Percentiles rank a stretch among this genome's conserved stretches.
Evolutionary conservation across 2,888 invertebrate species (phyloP).

Genomic region (Caenorhabditis sp.): DNA sequence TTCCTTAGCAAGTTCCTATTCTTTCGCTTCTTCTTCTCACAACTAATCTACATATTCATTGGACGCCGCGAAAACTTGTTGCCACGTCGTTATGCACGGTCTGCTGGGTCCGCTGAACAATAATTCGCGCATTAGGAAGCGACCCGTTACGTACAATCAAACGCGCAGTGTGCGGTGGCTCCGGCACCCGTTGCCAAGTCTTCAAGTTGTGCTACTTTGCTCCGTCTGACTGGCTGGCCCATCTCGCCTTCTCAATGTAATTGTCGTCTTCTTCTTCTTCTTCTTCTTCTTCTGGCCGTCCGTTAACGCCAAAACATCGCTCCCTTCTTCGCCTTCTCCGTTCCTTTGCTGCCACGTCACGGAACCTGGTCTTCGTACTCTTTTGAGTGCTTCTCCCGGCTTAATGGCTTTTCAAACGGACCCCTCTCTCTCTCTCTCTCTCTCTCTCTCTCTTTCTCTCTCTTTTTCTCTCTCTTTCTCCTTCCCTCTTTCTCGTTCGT

Average conservation of each 20-base stretch:
- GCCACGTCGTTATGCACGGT: conserved; percentile 26
- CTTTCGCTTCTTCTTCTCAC: conserved; percentile 3
- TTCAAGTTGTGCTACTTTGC: neutral
- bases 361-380: neutral
- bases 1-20: conserved; percentile 5
- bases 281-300: neutral
- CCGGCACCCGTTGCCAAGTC: too few relatives aligned
- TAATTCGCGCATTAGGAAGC: conserved; percentile 23
- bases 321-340: neutral
- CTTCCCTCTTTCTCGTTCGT: neutral
- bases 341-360: neutral
- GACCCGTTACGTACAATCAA: conserved; percentile 1
- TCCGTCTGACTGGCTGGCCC: neutral
- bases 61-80: conserved; percentile 2
- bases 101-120: conserved; percentile 19
- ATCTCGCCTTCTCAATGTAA: conserved; percentile 16
- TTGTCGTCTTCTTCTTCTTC: conserved; percentile 6
- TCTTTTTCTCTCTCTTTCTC: too few relatives aligned
- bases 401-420: conserved; percentile 10
- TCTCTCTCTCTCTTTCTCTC: neutral
- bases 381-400: neutral
- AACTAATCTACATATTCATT: conserved; percentile 25
- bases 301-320: conserved; percentile 4
- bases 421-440: neutral
- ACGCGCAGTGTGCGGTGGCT: too few relatives aligned